These are phyloP conservation scores for Petrocephalus microphthalmus DNA, from an alignment of 2,113 vertebrate genomes.

Conservation along the genomic window DNA sequence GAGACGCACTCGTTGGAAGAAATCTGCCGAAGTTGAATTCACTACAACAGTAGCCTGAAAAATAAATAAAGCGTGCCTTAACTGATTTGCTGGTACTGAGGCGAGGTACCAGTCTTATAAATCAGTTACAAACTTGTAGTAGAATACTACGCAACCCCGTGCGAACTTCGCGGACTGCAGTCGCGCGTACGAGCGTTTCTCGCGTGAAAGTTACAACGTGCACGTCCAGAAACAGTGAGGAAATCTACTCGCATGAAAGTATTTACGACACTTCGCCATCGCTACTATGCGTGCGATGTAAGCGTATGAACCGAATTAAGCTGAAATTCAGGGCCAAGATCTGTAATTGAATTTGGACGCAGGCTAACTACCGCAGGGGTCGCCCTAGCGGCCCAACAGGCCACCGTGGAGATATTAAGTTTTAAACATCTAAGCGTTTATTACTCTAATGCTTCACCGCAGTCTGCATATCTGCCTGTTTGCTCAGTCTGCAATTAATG, in stretches of 20 bases:
- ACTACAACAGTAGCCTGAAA: neutral
- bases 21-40: neutral
- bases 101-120: neutral
- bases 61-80: neutral
- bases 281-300: neutral
- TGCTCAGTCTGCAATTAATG: conserved; percentile 1
- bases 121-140: neutral
- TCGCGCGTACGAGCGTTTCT: neutral
- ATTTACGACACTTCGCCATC: neutral
- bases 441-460: neutral
- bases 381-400: neutral
- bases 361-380: neutral
- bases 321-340: neutral
- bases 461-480: neutral
- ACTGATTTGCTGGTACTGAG: neutral
- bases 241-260: neutral
- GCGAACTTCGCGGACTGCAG: neutral
- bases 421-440: neutral
- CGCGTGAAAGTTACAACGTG: neutral
- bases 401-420: neutral
- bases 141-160: neutral
- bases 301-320: neutral
- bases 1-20: neutral
- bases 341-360: neutral
- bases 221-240: neutral